phyloP scores from a whole-genome alignment of 1,140 invertebrate species.

The Paracyclopina nana region DNA sequence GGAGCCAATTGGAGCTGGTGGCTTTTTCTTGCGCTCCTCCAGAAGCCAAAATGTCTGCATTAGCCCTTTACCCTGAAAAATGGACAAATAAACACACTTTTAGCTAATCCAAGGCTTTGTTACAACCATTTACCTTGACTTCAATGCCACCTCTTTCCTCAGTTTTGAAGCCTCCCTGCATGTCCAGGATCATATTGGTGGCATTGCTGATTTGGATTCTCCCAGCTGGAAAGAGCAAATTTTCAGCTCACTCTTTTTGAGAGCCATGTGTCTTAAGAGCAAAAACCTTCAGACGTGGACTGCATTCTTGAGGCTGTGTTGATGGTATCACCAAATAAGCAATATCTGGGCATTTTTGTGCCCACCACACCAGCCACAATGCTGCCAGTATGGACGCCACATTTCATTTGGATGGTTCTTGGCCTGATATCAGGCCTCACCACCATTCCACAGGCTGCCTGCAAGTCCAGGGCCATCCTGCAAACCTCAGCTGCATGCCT shows the following conservation, averaged over 20 bases:
- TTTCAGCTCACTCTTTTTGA: not conserved
- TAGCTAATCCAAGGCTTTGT: conserved; percentile 14
- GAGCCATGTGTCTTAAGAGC: not conserved
- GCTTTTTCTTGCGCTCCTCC: too few species aligned
- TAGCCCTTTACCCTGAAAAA: conserved; percentile 27
- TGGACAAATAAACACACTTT: not conserved
- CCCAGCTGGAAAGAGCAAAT: conserved; percentile 16
- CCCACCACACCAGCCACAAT: conserved; percentile 61
- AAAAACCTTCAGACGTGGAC: conserved; percentile 34
- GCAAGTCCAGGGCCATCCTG: not conserved
- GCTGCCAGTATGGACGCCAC: conserved; percentile 30
- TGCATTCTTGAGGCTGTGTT: conserved; percentile 87
- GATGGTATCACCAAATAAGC: conserved; percentile 71
- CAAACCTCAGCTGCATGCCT: not conserved
- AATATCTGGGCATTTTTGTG: conserved; percentile 72
- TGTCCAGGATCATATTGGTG: conserved; percentile 48
- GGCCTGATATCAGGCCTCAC: not conserved
- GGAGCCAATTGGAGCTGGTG: too few species aligned
- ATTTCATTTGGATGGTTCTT: not conserved
- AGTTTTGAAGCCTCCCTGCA: conserved; percentile 54
- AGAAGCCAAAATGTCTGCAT: conserved; percentile 23
- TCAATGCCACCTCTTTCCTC: conserved; percentile 57
- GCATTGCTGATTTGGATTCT: conserved; percentile 60
- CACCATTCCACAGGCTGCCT: not conserved
- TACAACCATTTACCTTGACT: conserved; percentile 41